A percentile compares a stretch with the other conserved stretches of the same genome.
phyloP scores from a whole-genome alignment of 2,888 invertebrate genomes.

The Scrobipalpa costella region DNA sequence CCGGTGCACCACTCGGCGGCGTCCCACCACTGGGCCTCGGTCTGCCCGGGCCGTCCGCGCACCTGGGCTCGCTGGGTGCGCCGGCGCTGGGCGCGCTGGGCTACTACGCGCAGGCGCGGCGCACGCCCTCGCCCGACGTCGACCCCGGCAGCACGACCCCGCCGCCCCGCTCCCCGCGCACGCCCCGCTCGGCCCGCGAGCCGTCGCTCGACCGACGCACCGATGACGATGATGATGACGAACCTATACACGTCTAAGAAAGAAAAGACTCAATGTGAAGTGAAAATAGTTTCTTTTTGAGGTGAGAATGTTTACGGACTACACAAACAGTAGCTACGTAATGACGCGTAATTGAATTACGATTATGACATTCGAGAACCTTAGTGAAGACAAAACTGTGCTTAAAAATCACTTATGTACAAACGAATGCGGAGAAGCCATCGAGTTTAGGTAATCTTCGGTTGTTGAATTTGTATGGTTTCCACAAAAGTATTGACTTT shows the following conservation, averaged over 20 bases:
- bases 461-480: slow-evolving; percentile 32
- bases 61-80: slow-evolving; percentile 84
- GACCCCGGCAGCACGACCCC: slow-evolving; percentile 83
- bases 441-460: slow-evolving; percentile 35
- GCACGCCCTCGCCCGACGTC: slow-evolving; percentile 77
- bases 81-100: slow-evolving; percentile 83
- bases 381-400: slow-evolving; percentile 22
- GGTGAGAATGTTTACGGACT: background rate
- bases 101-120: slow-evolving; percentile 75
- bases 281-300: background rate
- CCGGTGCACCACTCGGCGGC: slow-evolving; percentile 80
- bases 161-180: slow-evolving; percentile 67
- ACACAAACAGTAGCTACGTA: background rate
- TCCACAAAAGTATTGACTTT: slow-evolving; percentile 36
- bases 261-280: background rate
- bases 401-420: slow-evolving; percentile 29
- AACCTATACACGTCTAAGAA: slow-evolving; percentile 82
- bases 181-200: slow-evolving; percentile 68
- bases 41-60: slow-evolving; percentile 85
- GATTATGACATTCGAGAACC: slow-evolving; percentile 17
- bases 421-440: slow-evolving; percentile 37
- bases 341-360: slow-evolving; percentile 19
- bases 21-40: slow-evolving; percentile 81
- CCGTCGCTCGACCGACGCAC: slow-evolving; percentile 67
- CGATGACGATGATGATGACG: slow-evolving; percentile 82